These are phyloP conservation scores for Pocillopora meandrina DNA, from an alignment of 92 coral and sea anemone species.

Conservation along the genomic window DNA sequence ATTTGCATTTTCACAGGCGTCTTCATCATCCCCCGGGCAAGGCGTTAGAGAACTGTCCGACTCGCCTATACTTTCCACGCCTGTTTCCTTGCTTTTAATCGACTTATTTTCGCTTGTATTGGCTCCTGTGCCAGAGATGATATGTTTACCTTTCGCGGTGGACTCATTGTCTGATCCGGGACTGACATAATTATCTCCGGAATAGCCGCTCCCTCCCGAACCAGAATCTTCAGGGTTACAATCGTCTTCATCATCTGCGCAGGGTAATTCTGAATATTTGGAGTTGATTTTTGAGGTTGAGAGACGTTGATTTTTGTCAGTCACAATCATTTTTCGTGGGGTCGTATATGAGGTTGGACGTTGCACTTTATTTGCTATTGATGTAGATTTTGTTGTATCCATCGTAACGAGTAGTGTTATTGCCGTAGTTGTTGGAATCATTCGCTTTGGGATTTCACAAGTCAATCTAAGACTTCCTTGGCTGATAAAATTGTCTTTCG, in stretches of 20 bases:
- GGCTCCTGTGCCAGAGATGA: background rate
- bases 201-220: constrained; percentile 15
- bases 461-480: constrained; percentile 17
- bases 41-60: constrained; percentile 13
- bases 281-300: background rate
- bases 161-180: background rate
- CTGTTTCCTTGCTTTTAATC: background rate
- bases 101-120: constrained; percentile 15
- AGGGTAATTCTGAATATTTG: background rate
- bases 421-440: background rate
- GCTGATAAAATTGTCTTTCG: background rate
- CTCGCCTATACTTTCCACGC: background rate
- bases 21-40: constrained; percentile 42
- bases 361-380: background rate
- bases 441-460: constrained; percentile 8
- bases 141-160: background rate
- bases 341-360: background rate
- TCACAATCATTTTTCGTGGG: background rate
- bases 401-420: background rate
- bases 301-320: background rate
- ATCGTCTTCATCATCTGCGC: constrained; percentile 49
- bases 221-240: constrained; percentile 18
- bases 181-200: background rate
- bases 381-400: background rate
- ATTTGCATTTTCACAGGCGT: constrained; percentile 20